Evolutionary conservation across 2,797 vertebrate genomes (phyloP).

Genomic region (Eulemur albifrons): DNA sequence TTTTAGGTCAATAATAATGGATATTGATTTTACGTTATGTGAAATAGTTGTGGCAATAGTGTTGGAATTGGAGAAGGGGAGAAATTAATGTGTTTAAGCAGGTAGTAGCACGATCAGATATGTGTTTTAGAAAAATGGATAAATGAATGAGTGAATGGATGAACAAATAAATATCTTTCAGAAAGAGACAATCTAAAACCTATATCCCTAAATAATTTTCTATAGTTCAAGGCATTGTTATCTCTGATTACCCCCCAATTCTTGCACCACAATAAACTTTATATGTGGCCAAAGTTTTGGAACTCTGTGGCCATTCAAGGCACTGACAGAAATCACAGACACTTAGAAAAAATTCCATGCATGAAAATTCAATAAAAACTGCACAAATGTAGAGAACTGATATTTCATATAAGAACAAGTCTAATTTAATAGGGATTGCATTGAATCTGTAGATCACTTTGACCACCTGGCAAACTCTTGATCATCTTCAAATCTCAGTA

Average conservation of each 20-base stretch:
- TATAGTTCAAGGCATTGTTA: not conserved
- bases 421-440: not conserved
- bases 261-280: not conserved
- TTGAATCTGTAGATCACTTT: too few relatives aligned
- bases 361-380: not conserved
- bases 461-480: not conserved
- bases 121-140: not conserved
- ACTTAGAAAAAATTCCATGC: not conserved
- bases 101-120: not conserved
- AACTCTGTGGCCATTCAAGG: not conserved
- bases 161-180: not conserved
- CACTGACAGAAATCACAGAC: not conserved
- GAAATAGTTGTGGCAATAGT: not conserved
- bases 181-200: not conserved
- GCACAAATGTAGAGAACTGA: not conserved
- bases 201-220: not conserved
- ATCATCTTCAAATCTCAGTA: not conserved
- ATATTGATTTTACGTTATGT: not conserved
- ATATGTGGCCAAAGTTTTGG: not conserved
- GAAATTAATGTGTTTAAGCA: not conserved
- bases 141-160: not conserved
- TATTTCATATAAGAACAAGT: not conserved
- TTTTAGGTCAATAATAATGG: not conserved
- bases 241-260: not conserved
- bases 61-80: not conserved